These are phyloP conservation scores for Phalanger gymnotis DNA, from an alignment of 2,797 vertebrate genomes.

Conservation along the genomic window DNA sequence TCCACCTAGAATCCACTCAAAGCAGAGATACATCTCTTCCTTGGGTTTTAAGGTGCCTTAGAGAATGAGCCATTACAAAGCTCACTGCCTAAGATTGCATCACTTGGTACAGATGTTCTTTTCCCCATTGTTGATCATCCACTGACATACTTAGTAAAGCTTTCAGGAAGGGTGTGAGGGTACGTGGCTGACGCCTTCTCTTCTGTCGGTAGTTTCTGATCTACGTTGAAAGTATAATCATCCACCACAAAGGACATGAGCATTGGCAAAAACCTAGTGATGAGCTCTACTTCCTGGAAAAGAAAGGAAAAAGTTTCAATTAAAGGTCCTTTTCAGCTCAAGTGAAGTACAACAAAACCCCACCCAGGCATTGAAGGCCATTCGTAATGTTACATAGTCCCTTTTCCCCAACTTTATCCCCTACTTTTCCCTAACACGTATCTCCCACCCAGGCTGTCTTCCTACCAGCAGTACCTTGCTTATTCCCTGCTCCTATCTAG, in stretches of 20 bases:
- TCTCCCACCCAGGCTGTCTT: not conserved
- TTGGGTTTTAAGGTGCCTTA: not conserved
- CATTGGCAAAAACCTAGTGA: constrained; percentile 95
- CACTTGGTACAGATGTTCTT: not conserved
- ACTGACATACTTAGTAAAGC: constrained; percentile 90
- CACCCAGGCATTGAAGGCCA: not conserved
- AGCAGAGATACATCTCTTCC: not conserved
- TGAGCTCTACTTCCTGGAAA: constrained; percentile 92
- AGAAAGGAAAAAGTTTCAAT: not conserved
- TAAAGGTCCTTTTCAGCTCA: not conserved
- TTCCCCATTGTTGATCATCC: not conserved
- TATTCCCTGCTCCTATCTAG: not conserved
- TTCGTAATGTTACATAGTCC: not conserved
- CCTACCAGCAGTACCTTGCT: not conserved
- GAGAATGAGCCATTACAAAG: not conserved
- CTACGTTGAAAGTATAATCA: constrained; percentile 94
- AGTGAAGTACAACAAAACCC: not conserved
- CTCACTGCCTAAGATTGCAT: not conserved
- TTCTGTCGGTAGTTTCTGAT: constrained; percentile 95
- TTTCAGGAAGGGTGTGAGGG: constrained; percentile 91
- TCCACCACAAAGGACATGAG: constrained; percentile 98
- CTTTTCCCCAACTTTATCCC: too few relatives aligned
- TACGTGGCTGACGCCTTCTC: constrained; percentile 91
- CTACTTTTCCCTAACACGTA: not conserved
- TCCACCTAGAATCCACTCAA: not conserved